Base-by-base conservation (phyloP, 2,797 vertebrate genomes). In the Eidolon dupreanum region DNA sequence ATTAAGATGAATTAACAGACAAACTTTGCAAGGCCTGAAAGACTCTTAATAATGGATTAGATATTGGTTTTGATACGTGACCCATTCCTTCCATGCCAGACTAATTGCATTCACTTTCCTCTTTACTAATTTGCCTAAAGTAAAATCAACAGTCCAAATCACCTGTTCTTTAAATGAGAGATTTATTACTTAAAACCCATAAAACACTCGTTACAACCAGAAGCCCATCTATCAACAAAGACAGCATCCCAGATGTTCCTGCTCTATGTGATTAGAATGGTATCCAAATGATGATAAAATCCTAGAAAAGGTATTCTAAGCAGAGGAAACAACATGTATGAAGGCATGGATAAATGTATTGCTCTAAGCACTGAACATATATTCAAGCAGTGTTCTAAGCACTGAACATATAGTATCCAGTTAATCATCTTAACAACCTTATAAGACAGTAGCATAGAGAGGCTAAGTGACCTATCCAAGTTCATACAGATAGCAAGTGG, bases 171-270 rank as follows among this genome's bases (percentile, higher is more conserved):
- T 97, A 90, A 82, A 86, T 92, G 84, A 88, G 74, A 94, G 51
- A 96, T 94, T 95, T 83, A 96, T 94, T 88, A n/a, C 59, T 88
- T 86, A 88, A 74, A 95, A 95, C 75, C 93, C 92, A 75, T 83
- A 86, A 88, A 81, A 82, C 61, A 83, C n/a, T 93, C 79, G 41
- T 93, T 94, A 89, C 8, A 94, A 74, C 70, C 65, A 84, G 89
- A 96, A 90, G n/a, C 26, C 5, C 53, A 91, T 95, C 84, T 92
- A 71, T 97, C 96, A 97, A 82, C 83, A 90, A 86, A 90, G 96
- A 90, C 81, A 95, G 71, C 71, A 95, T 90, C 49, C 93, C 97
- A 97, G 94, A 94, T 97, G 96, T 63, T 78, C 77, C 77, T 92
- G 33, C 73, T 88, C 7, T 82, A 8, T 88, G 20, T 33, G 46